phyloP scores from a whole-genome alignment of 2,797 vertebrate species.

The Tragopan temminckii region DNA sequence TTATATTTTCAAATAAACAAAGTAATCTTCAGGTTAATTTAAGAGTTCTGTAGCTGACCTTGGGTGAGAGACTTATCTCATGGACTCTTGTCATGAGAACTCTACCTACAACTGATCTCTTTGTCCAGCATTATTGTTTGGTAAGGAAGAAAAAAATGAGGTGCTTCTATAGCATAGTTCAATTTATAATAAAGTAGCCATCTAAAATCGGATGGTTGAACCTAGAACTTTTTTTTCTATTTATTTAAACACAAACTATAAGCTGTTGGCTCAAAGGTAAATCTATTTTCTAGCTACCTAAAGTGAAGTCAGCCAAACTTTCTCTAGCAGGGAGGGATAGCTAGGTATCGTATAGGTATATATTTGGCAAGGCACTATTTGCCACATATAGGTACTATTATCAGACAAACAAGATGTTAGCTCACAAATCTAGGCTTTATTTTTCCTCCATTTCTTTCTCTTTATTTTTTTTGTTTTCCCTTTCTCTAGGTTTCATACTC shows the following conservation, averaged over 20 bases:
- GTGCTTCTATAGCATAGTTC: neutral
- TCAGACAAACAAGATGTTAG: neutral
- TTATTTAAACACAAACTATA: neutral
- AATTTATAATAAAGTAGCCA: rapidly evolving
- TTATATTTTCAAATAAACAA: neutral
- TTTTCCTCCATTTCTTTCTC: neutral
- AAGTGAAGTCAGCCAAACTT: neutral
- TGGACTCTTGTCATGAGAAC: neutral
- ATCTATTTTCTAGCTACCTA: neutral
- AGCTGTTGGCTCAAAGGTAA: neutral
- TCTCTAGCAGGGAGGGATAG: rapidly evolving
- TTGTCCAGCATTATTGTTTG: neutral
- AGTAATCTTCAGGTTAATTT: neutral
- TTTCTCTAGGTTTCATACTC: neutral
- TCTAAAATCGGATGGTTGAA: neutral
- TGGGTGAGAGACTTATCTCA: neutral
- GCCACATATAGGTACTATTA: neutral
- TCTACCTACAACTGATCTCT: neutral
- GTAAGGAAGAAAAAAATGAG: neutral
- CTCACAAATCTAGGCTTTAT: neutral
- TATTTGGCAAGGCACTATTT: neutral
- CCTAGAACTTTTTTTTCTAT: neutral
- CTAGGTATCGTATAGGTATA: neutral
- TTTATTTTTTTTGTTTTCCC: neutral
- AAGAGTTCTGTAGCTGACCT: neutral